A percentile compares a stretch with the other conserved stretches of the same genome.
Conservation (phyloP, 2,888 invertebrate genomes). For the Sericinus montela region DNA sequence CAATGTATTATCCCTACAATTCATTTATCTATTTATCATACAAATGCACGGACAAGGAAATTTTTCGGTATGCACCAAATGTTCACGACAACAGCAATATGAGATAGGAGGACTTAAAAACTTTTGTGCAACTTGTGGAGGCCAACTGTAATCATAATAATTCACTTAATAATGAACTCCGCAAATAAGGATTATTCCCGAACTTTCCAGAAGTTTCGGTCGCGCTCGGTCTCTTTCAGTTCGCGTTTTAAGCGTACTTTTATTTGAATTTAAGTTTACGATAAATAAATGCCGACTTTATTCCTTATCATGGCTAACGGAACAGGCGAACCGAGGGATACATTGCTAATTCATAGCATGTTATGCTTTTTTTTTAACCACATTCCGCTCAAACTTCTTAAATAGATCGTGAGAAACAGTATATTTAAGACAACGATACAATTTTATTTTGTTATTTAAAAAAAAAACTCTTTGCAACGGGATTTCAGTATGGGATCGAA, state of each 20-base stretch:
- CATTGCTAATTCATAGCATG: too few relatives aligned
- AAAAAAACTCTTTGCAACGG: too few relatives aligned
- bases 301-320: constrained; percentile 38
- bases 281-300: constrained; percentile 58
- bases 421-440: too few relatives aligned
- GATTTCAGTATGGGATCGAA: too few relatives aligned
- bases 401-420: too few relatives aligned
- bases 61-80: constrained; percentile 30
- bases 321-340: too few relatives aligned
- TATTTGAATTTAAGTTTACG: constrained; percentile 58
- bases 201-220: constrained; percentile 17
- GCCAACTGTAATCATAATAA: constrained; percentile 68
- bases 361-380: too few relatives aligned
- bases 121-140: constrained; percentile 51
- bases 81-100: constrained; percentile 36
- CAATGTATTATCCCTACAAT: too few relatives aligned
- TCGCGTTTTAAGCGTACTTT: constrained; percentile 32
- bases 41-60: too few relatives aligned
- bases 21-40: too few relatives aligned
- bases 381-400: too few relatives aligned
- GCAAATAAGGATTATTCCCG: constrained; percentile 30
- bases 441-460: too few relatives aligned
- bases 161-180: constrained; percentile 50
- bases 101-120: constrained; percentile 48
- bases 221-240: constrained; percentile 21